These are phyloP conservation scores for Leucophenga varia DNA, from an alignment of 1,140 invertebrate species.

Conservation along the genomic window DNA sequence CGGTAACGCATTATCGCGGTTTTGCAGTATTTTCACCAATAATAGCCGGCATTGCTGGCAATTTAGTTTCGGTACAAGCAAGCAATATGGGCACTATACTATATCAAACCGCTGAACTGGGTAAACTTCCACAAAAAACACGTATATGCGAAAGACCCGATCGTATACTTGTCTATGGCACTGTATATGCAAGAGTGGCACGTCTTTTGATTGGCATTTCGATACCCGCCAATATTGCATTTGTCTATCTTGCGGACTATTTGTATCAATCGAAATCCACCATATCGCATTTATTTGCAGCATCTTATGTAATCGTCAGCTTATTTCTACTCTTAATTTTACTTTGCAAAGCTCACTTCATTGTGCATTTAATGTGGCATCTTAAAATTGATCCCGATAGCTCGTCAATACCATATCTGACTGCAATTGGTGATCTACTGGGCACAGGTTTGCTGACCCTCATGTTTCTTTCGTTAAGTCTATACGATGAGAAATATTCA, in stretches of 20 bases:
- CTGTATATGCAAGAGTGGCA: slow-evolving; percentile 68
- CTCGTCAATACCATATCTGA: slow-evolving; percentile 92
- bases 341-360: slow-evolving; percentile 77
- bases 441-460: slow-evolving; percentile 85
- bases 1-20: slow-evolving; percentile 76
- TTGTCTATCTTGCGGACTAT: slow-evolving; percentile 84
- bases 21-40: slow-evolving; percentile 86
- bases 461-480: slow-evolving; percentile 75
- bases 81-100: slow-evolving; percentile 86
- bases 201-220: slow-evolving; percentile 84
- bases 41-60: slow-evolving; percentile 91
- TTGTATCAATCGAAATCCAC: slow-evolving; percentile 82
- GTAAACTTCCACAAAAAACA: slow-evolving; percentile 58
- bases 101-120: slow-evolving; percentile 68
- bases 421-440: slow-evolving; percentile 87
- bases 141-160: slow-evolving; percentile 67
- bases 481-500: no score
- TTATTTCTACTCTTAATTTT: slow-evolving; percentile 77
- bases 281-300: slow-evolving; percentile 76
- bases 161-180: slow-evolving; percentile 49
- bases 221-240: slow-evolving; percentile 90
- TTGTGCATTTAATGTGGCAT: slow-evolving; percentile 86
- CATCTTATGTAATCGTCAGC: slow-evolving; percentile 79
- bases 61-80: slow-evolving; percentile 91
- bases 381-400: slow-evolving; percentile 89